These are phyloP conservation scores for Schizotus pectinicornis DNA, from an alignment of 2,888 invertebrate genomes.

Conservation along the genomic window DNA sequence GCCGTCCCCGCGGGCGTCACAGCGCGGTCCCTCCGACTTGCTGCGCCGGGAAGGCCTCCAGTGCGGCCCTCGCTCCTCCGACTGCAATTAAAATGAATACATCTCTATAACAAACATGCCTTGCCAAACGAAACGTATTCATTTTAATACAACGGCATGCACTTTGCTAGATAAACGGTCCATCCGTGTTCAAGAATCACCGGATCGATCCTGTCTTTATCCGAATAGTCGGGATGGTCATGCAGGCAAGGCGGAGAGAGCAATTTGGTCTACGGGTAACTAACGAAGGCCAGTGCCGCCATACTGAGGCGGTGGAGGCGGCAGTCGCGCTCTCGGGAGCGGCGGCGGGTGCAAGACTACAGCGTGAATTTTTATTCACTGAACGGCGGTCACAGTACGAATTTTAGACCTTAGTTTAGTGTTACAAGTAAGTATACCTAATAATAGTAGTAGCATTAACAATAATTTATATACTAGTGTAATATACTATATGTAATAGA, in stretches of 20 bases:
- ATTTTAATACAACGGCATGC: slow-evolving; percentile 48
- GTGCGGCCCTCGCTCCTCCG: slow-evolving; percentile 69
- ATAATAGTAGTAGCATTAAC: not conserved
- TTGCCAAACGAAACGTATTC: slow-evolving; percentile 54
- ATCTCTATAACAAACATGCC: slow-evolving; percentile 53
- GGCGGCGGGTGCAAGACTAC: slow-evolving; percentile 31
- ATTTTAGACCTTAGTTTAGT: not conserved
- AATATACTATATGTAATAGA: slow-evolving; percentile 6
- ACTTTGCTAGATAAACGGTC: slow-evolving; percentile 6
- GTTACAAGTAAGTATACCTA: too few species aligned
- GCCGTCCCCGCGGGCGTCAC: slow-evolving; percentile 45
- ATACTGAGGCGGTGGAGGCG: slow-evolving; percentile 4
- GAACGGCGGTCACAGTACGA: slow-evolving; percentile 24
- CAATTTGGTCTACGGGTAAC: slow-evolving; percentile 25
- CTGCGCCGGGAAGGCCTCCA: slow-evolving; percentile 74
- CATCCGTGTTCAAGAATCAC: slow-evolving; percentile 1
- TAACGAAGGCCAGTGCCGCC: not conserved
- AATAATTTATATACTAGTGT: not conserved
- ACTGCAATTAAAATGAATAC: slow-evolving; percentile 64
- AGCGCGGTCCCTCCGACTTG: slow-evolving; percentile 76
- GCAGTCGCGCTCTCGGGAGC: slow-evolving; percentile 36
- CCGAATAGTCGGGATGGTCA: slow-evolving; percentile 32
- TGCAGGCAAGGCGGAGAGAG: slow-evolving; percentile 46
- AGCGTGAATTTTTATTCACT: slow-evolving; percentile 3
- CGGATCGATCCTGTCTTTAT: slow-evolving; percentile 26